Base-by-base conservation (phyloP, 2,888 invertebrate species). In the Artemia sinica region DNA sequence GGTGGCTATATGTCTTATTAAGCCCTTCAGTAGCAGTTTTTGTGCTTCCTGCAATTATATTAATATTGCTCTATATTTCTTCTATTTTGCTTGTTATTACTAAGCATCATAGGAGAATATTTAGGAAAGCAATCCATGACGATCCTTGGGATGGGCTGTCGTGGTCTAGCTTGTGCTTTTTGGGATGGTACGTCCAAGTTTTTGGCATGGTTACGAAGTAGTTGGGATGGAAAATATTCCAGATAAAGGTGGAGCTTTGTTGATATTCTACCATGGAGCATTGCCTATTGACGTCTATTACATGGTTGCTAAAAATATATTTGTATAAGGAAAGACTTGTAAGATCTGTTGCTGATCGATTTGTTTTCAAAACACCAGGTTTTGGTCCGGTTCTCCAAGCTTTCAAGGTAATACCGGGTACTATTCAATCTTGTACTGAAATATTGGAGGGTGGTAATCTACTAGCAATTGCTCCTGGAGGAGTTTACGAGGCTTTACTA, bases 221-320 rank as follows among this genome's bases (percentile, higher is more conserved):
- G 80, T 84, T 66, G 97, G 97, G 0, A 74, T 96, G 69, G 93
- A 97, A 77, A 90, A 95, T 77, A 84, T 98, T 71, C 97, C 97
- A 0, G 83, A 84, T 11, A 80, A 83, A 69, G 88, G 90, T 0
- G 86, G 93, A 69, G 95, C 89, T 71, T 80, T 98, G 41, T 83
- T 96, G 73, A 87, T 98, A 69, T 97, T 91, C 79, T 98, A 97
- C 79, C 97, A 98, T 79, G 98, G 96, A 65, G 91, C 94, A 49
- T 85, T 97, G 74, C 98, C 97, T 1, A 84, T 97, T 69, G 98
- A 98, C 78, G 84, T 95, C 80, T 98, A 98, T 80, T 97, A 96
- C 80, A 85, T 96, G 75, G 85, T 87, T 72, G 86, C 95, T 0
- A 85, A 89, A n/a, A 75, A 83, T 88, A 77, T 80, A 89, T 73